These are phyloP conservation scores for Hydrozoanthus tunicans DNA, from an alignment of 64 coral and sea anemone species.

Conservation along the genomic window DNA sequence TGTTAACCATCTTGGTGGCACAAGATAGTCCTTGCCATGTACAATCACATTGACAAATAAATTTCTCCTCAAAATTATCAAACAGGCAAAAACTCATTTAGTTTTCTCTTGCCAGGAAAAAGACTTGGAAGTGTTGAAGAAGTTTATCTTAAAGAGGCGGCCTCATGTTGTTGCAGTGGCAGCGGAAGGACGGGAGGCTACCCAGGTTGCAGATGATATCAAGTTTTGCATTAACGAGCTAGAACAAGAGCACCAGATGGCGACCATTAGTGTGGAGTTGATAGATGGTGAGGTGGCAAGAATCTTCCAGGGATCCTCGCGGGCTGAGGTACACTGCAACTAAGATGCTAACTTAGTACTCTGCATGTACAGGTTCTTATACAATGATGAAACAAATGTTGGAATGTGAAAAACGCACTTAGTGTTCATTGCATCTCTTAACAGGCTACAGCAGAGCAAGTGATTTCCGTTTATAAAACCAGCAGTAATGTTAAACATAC, in stretches of 20 bases:
- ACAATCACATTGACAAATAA: too few species aligned
- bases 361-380: too few species aligned
- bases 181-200: constrained; percentile 74
- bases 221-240: constrained; percentile 89
- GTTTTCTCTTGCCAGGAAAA: constrained; percentile 62
- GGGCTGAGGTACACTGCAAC: constrained; percentile 66
- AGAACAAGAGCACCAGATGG: constrained; percentile 95
- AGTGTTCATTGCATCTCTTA: neutral
- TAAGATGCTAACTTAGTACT: neutral
- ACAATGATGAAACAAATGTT: too few species aligned
- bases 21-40: too few species aligned
- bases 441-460: neutral
- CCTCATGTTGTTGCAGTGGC: constrained; percentile 92
- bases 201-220: constrained; percentile 81
- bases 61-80: neutral
- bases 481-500: too few species aligned
- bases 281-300: constrained; percentile 90
- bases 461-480: neutral
- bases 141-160: constrained; percentile 93
- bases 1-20: too few species aligned
- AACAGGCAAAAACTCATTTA: neutral
- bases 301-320: constrained; percentile 75
- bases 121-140: constrained; percentile 84
- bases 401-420: too few species aligned
- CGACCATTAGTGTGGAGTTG: constrained; percentile 83